Conservation (phyloP, 2,888 invertebrate species). For the Caenorhabditis plicata region DNA sequence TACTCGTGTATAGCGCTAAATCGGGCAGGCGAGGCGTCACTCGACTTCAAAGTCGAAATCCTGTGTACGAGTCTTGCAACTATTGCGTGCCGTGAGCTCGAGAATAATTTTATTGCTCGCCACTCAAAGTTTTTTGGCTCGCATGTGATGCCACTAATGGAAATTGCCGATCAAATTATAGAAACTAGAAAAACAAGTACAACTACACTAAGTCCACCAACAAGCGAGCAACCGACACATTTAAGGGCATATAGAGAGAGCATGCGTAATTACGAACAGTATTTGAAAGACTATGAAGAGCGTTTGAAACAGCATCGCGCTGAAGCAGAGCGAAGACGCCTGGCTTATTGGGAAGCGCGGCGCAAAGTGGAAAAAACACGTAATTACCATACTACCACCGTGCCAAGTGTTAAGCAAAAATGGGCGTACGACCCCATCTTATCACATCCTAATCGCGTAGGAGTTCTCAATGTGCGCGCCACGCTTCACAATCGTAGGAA, state of each 20-base stretch:
- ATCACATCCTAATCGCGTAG: conserved; percentile 12
- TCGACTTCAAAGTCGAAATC: conserved; percentile 72
- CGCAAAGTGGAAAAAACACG: conserved; percentile 7
- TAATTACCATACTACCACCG: conserved; percentile 4
- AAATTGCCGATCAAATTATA: too few species aligned
- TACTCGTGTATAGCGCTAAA: conserved; percentile 75
- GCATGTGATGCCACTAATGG: conserved; percentile 14
- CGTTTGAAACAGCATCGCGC: conserved; percentile 15
- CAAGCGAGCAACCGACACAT: conserved; percentile 4
- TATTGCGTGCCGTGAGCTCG: conserved; percentile 44
- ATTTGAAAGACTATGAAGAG: conserved; percentile 27
- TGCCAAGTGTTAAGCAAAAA: not conserved
- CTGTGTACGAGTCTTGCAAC: conserved; percentile 62
- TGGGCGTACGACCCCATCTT: conserved; percentile 12
- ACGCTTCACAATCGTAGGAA: conserved; percentile 18
- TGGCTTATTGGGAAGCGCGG: conserved; percentile 19
- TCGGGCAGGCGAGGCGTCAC: conserved; percentile 73
- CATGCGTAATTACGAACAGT: conserved; percentile 23
- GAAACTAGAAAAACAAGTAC: conserved; percentile 13
- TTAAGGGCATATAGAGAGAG: conserved; percentile 25
- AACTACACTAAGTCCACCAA: too few species aligned
- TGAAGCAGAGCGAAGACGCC: conserved; percentile 16
- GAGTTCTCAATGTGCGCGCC: conserved; percentile 22
- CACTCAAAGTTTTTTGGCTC: conserved; percentile 13
- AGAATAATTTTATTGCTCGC: conserved; percentile 34